Evolutionary conservation across 2,113 vertebrate genomes (phyloP).

Genomic region (Nymphicus hollandicus): DNA sequence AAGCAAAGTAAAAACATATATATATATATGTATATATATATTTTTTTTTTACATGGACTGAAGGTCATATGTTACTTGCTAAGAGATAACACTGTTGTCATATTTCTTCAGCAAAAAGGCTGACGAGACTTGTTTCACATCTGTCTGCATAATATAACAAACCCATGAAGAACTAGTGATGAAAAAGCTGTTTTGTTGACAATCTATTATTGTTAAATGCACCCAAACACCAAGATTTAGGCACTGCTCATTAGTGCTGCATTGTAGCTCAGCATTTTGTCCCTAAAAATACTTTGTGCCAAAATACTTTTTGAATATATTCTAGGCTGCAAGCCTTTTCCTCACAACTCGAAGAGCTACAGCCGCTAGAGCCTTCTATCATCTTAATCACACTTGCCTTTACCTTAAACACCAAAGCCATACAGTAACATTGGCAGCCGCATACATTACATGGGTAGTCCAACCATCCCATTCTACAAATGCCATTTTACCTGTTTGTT

Average conservation of each 20-base stretch:
- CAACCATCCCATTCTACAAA: not conserved
- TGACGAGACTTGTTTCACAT: conserved; percentile 57
- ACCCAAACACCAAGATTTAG: conserved; percentile 55
- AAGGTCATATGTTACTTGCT: not conserved
- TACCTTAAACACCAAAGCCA: not conserved
- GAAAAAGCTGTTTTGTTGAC: conserved; percentile 46
- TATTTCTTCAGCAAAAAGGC: conserved; percentile 31
- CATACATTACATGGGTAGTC: not conserved
- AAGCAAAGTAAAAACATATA: not conserved
- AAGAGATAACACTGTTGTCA: not conserved
- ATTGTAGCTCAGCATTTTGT: conserved; percentile 25
- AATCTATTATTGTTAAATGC: conserved; percentile 37
- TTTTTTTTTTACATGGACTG: not conserved
- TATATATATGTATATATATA: too few species aligned
- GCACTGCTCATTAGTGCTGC: conserved; percentile 34
- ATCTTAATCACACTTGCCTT: not conserved
- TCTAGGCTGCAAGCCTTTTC: not conserved
- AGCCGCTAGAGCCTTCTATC: not conserved
- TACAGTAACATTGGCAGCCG: rapidly evolving
- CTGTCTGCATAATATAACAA: conserved; percentile 40
- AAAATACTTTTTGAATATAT: not conserved
- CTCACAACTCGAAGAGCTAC: not conserved
- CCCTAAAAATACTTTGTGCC: not conserved
- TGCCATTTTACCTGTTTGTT: not conserved
- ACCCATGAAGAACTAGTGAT: conserved; percentile 24